Evolutionary conservation across 2,113 vertebrate genomes (phyloP), one percentile per base, ranked within the genome.

Genomic region (Protomyctophum bolini): DNA sequence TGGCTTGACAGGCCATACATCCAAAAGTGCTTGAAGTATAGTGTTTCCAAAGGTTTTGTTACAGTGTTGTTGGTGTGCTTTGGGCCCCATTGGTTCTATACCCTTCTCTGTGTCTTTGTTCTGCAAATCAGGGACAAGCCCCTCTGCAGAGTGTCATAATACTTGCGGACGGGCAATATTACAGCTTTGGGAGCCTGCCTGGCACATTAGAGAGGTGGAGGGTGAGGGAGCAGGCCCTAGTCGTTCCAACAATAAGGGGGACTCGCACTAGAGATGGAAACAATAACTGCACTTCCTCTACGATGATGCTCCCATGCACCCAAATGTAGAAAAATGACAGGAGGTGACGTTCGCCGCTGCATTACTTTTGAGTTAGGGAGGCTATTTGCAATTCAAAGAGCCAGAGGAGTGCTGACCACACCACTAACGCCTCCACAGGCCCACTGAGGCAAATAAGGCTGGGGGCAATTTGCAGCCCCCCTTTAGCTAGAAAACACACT

Each of bases 331-430:
- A 90, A 94, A 92, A 94, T 94, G 93, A 93, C 91, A 87, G 85
- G 75, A 80, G 85, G 87, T 90, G 86, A 90, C 85, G 83, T 87
- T 88, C 90, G 87, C 93, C 85, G 94, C 94, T 93, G 94, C 95
- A 97, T 97, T 97, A 96, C 93, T 93, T 96, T 94, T 96, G 95
- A 97, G 95, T 97, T 96, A 97, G 95, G 83, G 79, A 90, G 69
- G 85, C 76, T 86, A 97, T 98, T 97, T 97, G 96, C 96, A 97
- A 97, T 97, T 96, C 95, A 95, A 97, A 97, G 93, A 89, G 94
- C 84, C 82, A 76, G 85, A 93, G 91, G 95, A 95, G 94, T 95
- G 96, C 94, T 94, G 96, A 94, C 94, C 95, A 93, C 92, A 94
- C 92, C 82, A 66, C 84, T 86, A 88, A 82, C 76, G 85, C 83